These are phyloP conservation scores for Lucilia cuprina DNA, from an alignment of 1,140 invertebrate genomes.

Conservation along the genomic window DNA sequence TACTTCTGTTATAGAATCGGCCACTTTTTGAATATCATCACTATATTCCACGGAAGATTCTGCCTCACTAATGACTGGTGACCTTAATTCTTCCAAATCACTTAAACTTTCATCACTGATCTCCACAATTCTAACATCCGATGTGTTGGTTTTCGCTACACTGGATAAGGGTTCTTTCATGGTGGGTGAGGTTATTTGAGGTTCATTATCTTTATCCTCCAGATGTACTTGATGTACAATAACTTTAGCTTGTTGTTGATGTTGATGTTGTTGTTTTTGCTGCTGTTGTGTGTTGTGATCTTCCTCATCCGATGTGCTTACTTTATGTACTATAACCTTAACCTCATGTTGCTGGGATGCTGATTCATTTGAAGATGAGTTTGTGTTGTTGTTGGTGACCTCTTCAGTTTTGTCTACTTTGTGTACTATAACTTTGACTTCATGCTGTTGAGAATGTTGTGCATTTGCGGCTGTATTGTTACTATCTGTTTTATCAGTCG, in stretches of 20 bases:
- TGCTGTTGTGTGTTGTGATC: neutral
- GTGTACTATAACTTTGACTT: neutral
- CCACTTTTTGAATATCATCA: conserved; percentile 18
- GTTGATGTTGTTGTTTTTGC: neutral
- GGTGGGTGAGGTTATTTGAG: conserved; percentile 42
- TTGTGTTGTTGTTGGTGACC: neutral
- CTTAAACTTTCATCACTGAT: conserved; percentile 51
- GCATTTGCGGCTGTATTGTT: neutral
- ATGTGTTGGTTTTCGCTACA: neutral
- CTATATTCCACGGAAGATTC: conserved; percentile 37
- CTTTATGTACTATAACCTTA: neutral
- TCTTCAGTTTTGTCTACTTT: neutral
- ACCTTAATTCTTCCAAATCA: conserved; percentile 44
- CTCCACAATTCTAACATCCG: conserved; percentile 53
- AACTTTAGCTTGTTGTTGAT: conserved; percentile 44
- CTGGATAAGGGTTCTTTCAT: conserved; percentile 51
- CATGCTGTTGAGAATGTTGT: neutral
- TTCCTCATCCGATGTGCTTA: conserved; percentile 7
- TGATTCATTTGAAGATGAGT: neutral
- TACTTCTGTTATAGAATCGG: conserved; percentile 51
- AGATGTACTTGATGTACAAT: conserved; percentile 56
- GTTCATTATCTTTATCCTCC: conserved; percentile 41
- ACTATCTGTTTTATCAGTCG: neutral
- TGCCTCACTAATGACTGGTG: conserved; percentile 51
- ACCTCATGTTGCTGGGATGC: neutral